phyloP scores from a whole-genome alignment of 92 coral and sea anemone genomes.

The Anthopleura xanthogrammica region DNA sequence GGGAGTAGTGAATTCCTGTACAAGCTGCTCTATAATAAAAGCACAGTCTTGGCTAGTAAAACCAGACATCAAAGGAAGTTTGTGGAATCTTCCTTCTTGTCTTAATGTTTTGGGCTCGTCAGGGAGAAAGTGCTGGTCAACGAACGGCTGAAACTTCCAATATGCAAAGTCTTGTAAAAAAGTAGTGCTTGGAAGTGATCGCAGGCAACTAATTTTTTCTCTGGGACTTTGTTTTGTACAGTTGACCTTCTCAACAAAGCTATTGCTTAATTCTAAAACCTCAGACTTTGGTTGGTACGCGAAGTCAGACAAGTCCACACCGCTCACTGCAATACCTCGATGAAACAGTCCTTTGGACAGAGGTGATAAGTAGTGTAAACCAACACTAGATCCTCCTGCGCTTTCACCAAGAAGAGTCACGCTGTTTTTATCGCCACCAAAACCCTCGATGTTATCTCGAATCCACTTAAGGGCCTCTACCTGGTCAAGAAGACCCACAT shows the following conservation, averaged over 20 bases:
- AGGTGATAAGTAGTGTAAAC: slow-evolving; percentile 60
- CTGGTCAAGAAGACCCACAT: slow-evolving; percentile 72
- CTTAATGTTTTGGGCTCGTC: slow-evolving; percentile 60
- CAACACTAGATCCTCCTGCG: slow-evolving; percentile 69
- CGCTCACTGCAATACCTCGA: slow-evolving; percentile 62
- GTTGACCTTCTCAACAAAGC: slow-evolving; percentile 32
- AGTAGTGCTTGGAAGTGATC: background rate
- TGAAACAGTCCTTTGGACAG: slow-evolving; percentile 61
- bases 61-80: slow-evolving; percentile 61
- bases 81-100: slow-evolving; percentile 55
- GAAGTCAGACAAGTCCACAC: slow-evolving; percentile 65
- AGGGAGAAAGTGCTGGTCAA: slow-evolving; percentile 49
- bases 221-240: background rate
- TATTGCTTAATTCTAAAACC: slow-evolving; percentile 24
- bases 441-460: slow-evolving; percentile 43
- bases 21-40: slow-evolving; percentile 15
- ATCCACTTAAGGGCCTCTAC: slow-evolving; percentile 70
- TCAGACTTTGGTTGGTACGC: slow-evolving; percentile 37
- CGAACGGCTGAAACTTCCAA: slow-evolving; percentile 27
- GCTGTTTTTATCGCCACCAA: slow-evolving; percentile 57
- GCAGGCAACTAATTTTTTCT: slow-evolving; percentile 37
- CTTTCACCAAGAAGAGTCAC: slow-evolving; percentile 71
- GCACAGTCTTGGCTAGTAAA: slow-evolving; percentile 69
- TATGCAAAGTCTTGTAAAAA: background rate
- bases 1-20: background rate